Base-by-base conservation (phyloP, 2,113 vertebrate species). In the Loxodonta africana region DNA sequence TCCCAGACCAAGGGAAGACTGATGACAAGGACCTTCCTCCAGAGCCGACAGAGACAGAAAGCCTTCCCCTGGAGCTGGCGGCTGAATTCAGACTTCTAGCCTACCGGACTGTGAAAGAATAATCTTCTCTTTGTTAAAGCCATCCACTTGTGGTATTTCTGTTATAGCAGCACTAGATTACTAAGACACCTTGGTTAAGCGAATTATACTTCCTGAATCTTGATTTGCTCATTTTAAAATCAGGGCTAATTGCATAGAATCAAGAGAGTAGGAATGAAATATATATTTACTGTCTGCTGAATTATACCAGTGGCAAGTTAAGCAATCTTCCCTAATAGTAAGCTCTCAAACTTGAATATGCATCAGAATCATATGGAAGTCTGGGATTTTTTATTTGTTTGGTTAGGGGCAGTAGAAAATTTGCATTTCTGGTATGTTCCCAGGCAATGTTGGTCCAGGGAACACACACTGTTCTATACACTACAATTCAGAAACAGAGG, bases 341-440 rank as follows among this genome's bases (percentile, higher is more conserved):
- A n/a, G 8, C 67, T 93, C 78, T 94, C 57, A 86, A 89, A 87
- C 41, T 86, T 90, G 30, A 88, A 23, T 62, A 33, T 76, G 12
- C 46, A 28, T 73, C 10, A 33, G 62, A 95, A 88, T 83, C 62
- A 94, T 83, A n/a, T 95, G 67, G 69, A 95, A 95, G 62, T 14
- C 33, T 37, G n/a, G 60, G 46, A 67, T 69, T 74, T 94, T 90
- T 85, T 0, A 67, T 57, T 90, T 84, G 53, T 6, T 41, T 67
- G 71, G n/a, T 67, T 65, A 28, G 44, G 63, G 65, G 23, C 21
- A 3, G 62, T 60, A 71, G 57, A 86, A 74, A 86, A 83, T 90
- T 81, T 67, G n/a, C 83, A 67, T 85, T 78, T 92, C 51, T 81
- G 88, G 74, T 63, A 83, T 65, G 51, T 78, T 94, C 48, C 46